Percentiles rank a stretch among this genome's conserved stretches.
These are phyloP conservation scores for Aphelinus atriplicis DNA, from an alignment of 1,140 invertebrate species.

Conservation along the genomic window DNA sequence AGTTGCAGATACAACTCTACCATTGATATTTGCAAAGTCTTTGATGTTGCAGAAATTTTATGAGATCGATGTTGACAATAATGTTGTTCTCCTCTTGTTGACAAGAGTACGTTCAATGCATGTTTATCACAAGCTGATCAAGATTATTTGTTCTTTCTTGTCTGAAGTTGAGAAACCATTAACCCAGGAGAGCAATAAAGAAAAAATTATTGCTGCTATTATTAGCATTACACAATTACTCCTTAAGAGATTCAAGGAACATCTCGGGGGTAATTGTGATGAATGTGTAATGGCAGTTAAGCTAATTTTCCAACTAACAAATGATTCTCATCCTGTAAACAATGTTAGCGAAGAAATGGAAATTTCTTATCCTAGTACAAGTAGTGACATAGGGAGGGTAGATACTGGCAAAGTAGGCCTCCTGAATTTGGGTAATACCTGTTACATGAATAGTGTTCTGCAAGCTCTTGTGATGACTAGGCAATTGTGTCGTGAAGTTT, in stretches of 20 bases:
- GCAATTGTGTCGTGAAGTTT: conserved; percentile 71
- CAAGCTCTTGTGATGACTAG: conserved; percentile 85
- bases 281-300: not conserved
- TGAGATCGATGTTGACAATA: not conserved
- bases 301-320: conserved; percentile 39
- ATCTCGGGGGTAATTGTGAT: conserved; percentile 23
- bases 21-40: conserved; percentile 9
- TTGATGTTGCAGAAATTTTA: conserved; percentile 20
- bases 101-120: not conserved
- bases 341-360: conserved; percentile 47
- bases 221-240: no score
- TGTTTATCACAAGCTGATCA: conserved; percentile 19
- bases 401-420: conserved; percentile 76
- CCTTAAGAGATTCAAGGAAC: conserved; percentile 42
- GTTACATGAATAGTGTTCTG: conserved; percentile 87
- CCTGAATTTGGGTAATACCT: conserved; percentile 86
- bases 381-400: conserved; percentile 40
- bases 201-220: no score
- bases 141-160: no score
- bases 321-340: conserved; percentile 43
- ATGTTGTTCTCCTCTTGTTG: conserved; percentile 22
- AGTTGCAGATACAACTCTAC: conserved; percentile 21
- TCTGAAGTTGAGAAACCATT: no score
- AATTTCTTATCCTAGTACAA: conserved; percentile 37
- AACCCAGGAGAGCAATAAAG: no score